Evolutionary conservation across 2,888 invertebrate genomes (phyloP).

Genomic region (Oxytorus armatus): DNA sequence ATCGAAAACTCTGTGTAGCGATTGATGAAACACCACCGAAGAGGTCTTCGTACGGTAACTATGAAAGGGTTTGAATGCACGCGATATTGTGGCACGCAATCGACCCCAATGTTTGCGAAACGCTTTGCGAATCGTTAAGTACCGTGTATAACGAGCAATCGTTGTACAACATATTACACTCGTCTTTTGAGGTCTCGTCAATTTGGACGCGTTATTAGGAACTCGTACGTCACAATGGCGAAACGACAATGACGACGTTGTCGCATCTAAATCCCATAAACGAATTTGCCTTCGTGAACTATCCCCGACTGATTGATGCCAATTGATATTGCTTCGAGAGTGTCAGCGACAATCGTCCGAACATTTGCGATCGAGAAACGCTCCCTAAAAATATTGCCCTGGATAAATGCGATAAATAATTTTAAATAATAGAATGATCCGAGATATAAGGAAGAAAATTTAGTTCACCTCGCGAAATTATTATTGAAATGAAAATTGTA

Average conservation of each 20-base stretch:
- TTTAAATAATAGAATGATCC: neutral
- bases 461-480: no score
- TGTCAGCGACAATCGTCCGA: conserved; percentile 15
- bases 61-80: conserved; percentile 47
- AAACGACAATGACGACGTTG: conserved; percentile 47
- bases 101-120: conserved; percentile 51
- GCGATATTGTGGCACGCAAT: conserved; percentile 63
- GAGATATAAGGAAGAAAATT: neutral
- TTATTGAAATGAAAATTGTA: no score
- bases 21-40: conserved; percentile 10
- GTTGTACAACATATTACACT: neutral
- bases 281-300: conserved; percentile 73
- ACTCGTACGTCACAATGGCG: conserved; percentile 48
- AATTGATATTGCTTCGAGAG: conserved; percentile 71
- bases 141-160: neutral
- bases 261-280: conserved; percentile 75
- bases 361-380: conserved; percentile 5
- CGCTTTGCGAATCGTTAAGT: conserved; percentile 66
- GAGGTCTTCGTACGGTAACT: neutral
- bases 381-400: conserved; percentile 11
- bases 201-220: neutral
- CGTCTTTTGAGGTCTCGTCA: neutral
- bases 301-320: conserved; percentile 76
- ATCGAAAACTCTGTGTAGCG: neutral
- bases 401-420: neutral